These are phyloP conservation scores for Eudemis profundana DNA, from an alignment of 2,888 invertebrate genomes.

Conservation along the genomic window DNA sequence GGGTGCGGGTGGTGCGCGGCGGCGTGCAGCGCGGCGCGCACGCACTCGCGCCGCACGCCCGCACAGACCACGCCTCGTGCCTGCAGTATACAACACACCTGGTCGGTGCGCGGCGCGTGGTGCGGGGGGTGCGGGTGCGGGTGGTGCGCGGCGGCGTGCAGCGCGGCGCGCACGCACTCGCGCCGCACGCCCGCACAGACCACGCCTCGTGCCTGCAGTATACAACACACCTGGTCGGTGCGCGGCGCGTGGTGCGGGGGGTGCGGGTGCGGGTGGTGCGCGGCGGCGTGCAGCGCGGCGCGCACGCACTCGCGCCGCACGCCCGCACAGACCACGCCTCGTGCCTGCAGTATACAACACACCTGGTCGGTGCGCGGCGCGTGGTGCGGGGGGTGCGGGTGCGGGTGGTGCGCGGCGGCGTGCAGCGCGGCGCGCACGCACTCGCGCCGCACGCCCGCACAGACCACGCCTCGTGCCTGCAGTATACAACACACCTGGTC, in stretches of 20 bases:
- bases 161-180: neutral
- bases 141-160: constrained; percentile 13
- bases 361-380: no score
- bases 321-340: no score
- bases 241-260: constrained; percentile 46
- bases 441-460: no score
- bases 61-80: no score
- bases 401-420: constrained; percentile 44
- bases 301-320: constrained; percentile 92
- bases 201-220: no score
- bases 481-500: no score
- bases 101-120: constrained; percentile 83
- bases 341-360: no score
- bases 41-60: constrained; percentile 90
- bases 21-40: constrained; percentile 92
- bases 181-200: neutral
- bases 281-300: constrained; percentile 89
- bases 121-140: constrained; percentile 92
- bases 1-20: constrained; percentile 79
- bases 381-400: no score
- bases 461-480: no score
- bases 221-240: constrained; percentile 48
- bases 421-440: constrained; percentile 34
- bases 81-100: no score
- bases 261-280: constrained; percentile 16